Evolutionary conservation across 2,113 vertebrate species (phyloP).

Genomic region (Rhizomys pruinosus): DNA sequence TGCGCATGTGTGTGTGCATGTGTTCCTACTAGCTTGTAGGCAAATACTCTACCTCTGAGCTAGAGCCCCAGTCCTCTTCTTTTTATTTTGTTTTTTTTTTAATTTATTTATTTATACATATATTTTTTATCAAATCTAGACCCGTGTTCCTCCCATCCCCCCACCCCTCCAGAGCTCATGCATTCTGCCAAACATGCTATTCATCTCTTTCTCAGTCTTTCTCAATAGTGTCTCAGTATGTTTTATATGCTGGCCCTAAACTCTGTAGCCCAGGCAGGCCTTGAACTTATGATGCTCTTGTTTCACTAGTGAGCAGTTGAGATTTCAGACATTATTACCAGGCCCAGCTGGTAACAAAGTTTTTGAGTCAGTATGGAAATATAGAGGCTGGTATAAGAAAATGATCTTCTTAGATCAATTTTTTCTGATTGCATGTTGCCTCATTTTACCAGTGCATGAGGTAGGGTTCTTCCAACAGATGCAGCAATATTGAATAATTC

Average conservation of each 20-base stretch:
- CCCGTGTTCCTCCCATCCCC: too few species aligned
- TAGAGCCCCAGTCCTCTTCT: background rate
- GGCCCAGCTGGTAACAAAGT: background rate
- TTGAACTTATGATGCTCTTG: background rate
- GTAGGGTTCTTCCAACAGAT: background rate
- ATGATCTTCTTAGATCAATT: background rate
- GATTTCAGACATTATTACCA: background rate
- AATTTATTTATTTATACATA: too few species aligned
- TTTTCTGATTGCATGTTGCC: background rate
- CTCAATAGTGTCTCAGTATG: background rate
- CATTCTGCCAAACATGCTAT: too few species aligned
- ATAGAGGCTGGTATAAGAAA: background rate
- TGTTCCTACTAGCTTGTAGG: too few species aligned
- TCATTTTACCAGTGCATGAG: background rate
- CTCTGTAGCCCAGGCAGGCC: background rate
- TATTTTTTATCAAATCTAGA: too few species aligned
- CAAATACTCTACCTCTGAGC: background rate
- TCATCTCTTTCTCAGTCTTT: too few species aligned
- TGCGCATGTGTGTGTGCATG: background rate
- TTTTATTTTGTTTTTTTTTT: background rate
- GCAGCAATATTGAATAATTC: slow-evolving; percentile 27
- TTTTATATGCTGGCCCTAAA: background rate
- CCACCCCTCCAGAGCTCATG: too few species aligned
- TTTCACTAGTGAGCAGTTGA: background rate
- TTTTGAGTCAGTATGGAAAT: background rate